Conservation (phyloP, 1,140 invertebrate genomes). For the Sarcophaga bullata region DNA sequence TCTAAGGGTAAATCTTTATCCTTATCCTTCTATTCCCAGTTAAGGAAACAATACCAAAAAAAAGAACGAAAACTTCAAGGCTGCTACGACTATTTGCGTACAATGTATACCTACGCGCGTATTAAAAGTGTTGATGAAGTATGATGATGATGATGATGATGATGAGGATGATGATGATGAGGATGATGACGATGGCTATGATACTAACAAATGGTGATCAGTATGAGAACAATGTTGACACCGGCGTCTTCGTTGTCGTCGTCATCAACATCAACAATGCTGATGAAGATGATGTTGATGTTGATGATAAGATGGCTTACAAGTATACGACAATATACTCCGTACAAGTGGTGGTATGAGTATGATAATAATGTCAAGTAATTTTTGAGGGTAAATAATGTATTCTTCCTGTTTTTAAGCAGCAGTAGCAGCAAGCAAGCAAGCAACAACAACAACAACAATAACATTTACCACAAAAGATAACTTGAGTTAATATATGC, state of each 20-base stretch:
- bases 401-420: constrained; percentile 7
- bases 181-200: no score
- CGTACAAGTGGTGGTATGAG: no score
- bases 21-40: neutral
- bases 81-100: neutral
- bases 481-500: constrained; percentile 35
- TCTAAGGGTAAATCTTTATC: neutral
- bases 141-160: constrained; percentile 27
- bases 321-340: no score
- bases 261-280: no score
- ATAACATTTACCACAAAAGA: neutral
- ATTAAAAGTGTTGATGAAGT: constrained; percentile 15
- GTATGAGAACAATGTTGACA: no score
- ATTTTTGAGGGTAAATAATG: constrained; percentile 32
- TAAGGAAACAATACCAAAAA: no score
- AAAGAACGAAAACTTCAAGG: no score
- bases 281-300: no score
- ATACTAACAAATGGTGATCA: no score
- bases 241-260: no score
- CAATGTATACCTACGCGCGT: neutral
- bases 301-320: no score
- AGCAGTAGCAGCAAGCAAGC: neutral
- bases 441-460: neutral
- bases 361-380: constrained; percentile 34
- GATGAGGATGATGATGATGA: constrained; percentile 28